A percentile compares a stretch with the other conserved stretches of the same genome.
Evolutionary conservation across 2,888 invertebrate species (phyloP).

Genomic region (Thecophora atra): DNA sequence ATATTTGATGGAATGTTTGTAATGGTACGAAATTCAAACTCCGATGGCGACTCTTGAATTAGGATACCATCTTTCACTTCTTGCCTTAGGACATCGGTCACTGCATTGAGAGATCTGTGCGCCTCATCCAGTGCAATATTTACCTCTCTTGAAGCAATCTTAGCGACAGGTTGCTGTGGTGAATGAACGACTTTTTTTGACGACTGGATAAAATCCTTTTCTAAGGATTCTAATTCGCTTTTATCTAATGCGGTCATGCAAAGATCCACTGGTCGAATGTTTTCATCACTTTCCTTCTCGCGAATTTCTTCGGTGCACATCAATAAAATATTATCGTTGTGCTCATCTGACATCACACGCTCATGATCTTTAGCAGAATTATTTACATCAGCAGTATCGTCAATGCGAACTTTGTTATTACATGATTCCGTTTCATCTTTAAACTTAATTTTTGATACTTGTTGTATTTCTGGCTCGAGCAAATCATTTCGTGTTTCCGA

Average conservation of each 20-base stretch:
- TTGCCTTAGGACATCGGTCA: constrained; percentile 76
- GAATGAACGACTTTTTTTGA: constrained; percentile 57
- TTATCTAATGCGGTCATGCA: constrained; percentile 60
- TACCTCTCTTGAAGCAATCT: constrained; percentile 68
- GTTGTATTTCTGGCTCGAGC: constrained; percentile 46
- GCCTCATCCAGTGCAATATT: constrained; percentile 78
- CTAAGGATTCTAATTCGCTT: constrained; percentile 61
- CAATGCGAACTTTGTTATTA: neutral
- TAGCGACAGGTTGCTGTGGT: constrained; percentile 51
- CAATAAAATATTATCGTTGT: neutral
- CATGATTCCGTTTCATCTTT: neutral
- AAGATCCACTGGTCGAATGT: constrained; percentile 47
- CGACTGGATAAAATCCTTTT: constrained; percentile 39
- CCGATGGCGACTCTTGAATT: constrained; percentile 77
- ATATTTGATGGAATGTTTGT: constrained; percentile 13
- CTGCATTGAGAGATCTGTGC: constrained; percentile 76
- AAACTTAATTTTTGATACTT: neutral
- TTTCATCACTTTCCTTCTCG: neutral
- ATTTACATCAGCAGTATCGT: neutral
- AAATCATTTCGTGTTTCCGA: constrained; percentile 64
- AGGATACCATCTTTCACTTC: constrained; percentile 71
- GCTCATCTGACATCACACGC: neutral
- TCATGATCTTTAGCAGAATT: too few species aligned
- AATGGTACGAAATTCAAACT: constrained; percentile 75
- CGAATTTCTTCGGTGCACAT: neutral